Evolutionary conservation across 37 sponge, comb jelly and placozoan genomes (phyloP), one percentile per base, ranked within the genome.

Genomic region (Bolinopsis microptera): DNA sequence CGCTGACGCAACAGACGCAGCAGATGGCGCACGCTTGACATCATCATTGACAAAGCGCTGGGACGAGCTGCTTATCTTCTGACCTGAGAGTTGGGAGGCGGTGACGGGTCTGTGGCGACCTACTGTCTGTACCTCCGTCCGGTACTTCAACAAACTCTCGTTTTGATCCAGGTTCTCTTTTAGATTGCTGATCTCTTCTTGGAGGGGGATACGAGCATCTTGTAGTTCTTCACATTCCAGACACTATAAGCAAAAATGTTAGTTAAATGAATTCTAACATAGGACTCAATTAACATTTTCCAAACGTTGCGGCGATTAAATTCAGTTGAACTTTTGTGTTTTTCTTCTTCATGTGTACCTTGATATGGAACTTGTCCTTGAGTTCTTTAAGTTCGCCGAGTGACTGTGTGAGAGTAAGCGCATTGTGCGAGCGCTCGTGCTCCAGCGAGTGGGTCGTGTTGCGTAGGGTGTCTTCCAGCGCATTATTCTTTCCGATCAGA

Each of bases 371-470:
- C 61, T 41, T 86, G 27, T 86, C 90, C 90, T 86, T 86, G 61
- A 86, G 40, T 39, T 41, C 90, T 48, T 86, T 86, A 2, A 86
- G 90, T 86, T 86, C 90, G 3, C 48, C 21, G 3, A 86, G 90
- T 3, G 90, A 39, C 61, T 86, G 90, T 3, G 90, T 86, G 90
- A 86, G 90, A 21, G 40, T 38, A 48, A 86, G 90, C 0, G 90
- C 90, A 48, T 86, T 86, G 90, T 86, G 90, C 21, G 90, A 86
- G 22, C 90, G 41, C 90, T 86, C 90, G 90, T 86, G 90, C 22
- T 86, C 90, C 41, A 86, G 61, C 0, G 90, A 86, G 26, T 86
- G 90, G n/a, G 90, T 86, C 3, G 90, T 86, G 90, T 86, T 86
- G 0, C 90, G 90, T 2, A 86, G 90, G 0, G 90, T 41, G 61